phyloP scores from a whole-genome alignment of 1,140 invertebrate species.

The Microplitis demolitor region DNA sequence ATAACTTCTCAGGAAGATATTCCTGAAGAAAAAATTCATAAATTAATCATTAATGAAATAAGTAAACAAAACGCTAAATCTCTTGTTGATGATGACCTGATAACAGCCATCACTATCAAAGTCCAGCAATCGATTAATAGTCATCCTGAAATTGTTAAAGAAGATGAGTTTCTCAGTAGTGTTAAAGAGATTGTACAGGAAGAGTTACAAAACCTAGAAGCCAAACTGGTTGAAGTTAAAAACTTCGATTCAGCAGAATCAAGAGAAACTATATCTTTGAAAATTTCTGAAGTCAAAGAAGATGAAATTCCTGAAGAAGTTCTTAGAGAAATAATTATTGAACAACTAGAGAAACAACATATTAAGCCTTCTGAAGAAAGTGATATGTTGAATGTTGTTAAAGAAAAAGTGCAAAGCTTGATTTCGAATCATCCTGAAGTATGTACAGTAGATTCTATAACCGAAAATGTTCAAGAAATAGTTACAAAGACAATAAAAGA shows the following conservation, averaged over 20 bases:
- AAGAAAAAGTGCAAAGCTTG: constrained; percentile 13
- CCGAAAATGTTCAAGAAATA: not conserved
- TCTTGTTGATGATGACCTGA: not conserved
- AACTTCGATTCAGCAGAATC: constrained; percentile 25
- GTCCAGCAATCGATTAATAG: not conserved
- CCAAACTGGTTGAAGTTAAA: not conserved
- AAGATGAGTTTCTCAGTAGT: constrained; percentile 13
- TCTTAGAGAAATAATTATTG: constrained; percentile 1
- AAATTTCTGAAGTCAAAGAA: not conserved
- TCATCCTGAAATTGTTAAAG: not conserved
- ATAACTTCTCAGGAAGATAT: not conserved
- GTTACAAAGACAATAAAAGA: constrained; percentile 23
- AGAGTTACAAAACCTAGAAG: not conserved
- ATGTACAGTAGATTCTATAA: not conserved
- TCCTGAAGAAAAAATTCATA: constrained; percentile 1
- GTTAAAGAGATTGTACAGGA: not conserved
- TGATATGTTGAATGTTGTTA: constrained; percentile 26
- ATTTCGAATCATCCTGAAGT: not conserved
- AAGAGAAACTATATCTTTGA: constrained; percentile 16
- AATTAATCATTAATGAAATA: constrained; percentile 15
- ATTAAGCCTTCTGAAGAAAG: constrained; percentile 20
- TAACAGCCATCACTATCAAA: not conserved
- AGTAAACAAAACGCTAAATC: not conserved
- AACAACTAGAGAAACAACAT: constrained; percentile 2
- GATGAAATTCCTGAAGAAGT: constrained; percentile 1